These are phyloP conservation scores for Natrix natrix DNA, from an alignment of 2,797 vertebrate genomes.

Conservation along the genomic window DNA sequence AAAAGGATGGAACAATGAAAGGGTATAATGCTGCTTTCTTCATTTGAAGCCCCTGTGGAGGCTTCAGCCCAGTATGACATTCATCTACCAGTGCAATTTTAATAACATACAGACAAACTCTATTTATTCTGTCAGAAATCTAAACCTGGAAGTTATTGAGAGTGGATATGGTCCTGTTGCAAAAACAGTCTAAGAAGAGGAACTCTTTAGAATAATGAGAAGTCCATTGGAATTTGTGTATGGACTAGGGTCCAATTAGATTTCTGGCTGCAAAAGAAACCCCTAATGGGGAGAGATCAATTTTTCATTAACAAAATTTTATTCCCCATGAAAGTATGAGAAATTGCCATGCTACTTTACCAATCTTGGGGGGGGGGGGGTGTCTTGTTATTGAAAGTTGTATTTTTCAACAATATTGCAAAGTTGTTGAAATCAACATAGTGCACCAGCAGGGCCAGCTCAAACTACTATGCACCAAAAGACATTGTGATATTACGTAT, in stretches of 20 bases:
- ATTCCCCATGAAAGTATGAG: background rate
- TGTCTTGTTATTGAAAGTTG: background rate
- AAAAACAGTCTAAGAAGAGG: background rate
- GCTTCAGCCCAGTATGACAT: background rate
- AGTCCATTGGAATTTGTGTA: background rate
- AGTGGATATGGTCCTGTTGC: background rate
- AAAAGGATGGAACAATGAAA: background rate
- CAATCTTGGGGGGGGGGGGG: background rate
- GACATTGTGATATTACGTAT: background rate
- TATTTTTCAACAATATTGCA: background rate
- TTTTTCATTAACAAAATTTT: background rate
- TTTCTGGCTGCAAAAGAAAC: background rate
- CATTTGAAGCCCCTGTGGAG: background rate
- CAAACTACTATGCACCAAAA: background rate
- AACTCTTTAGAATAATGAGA: background rate
- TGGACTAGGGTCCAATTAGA: background rate
- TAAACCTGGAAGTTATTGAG: background rate
- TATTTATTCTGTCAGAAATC: background rate
- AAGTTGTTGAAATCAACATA: background rate
- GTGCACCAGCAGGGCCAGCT: background rate
- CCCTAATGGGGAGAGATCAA: background rate
- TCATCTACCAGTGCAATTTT: background rate
- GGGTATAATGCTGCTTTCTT: background rate
- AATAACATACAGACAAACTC: background rate
- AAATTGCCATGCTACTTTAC: background rate